Conservation (phyloP, 2,113 vertebrate species). For the Ceyx melanurus region DNA sequence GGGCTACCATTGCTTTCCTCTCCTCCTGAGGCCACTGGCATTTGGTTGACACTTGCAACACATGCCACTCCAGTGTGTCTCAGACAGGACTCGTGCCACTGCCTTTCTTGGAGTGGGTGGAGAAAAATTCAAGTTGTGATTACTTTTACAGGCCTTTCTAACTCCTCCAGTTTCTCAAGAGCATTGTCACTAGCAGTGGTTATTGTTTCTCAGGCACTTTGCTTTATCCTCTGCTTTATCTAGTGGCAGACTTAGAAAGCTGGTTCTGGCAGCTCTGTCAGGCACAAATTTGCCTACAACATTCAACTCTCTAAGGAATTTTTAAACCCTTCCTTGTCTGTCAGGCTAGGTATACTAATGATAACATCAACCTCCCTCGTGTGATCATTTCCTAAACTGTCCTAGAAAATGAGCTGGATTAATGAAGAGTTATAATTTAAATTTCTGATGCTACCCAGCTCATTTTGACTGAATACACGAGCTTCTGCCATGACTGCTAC, state of each 20-base stretch:
- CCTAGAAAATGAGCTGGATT: slow-evolving; percentile 56
- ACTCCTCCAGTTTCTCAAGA: neutral
- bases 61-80: rapidly evolving
- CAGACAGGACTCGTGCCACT: neutral
- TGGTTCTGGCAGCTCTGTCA: slow-evolving; percentile 23
- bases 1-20: neutral
- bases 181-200: neutral
- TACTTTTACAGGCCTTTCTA: neutral
- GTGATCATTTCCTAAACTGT: slow-evolving; percentile 59
- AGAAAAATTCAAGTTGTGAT: neutral
- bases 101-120: neutral
- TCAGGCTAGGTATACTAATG: slow-evolving; percentile 44
- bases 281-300: slow-evolving; percentile 43
- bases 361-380: slow-evolving; percentile 43
- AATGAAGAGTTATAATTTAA: slow-evolving; percentile 61
- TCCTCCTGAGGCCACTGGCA: neutral
- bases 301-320: slow-evolving; percentile 25
- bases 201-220: neutral
- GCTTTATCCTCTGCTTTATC: neutral
- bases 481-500: neutral
- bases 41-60: neutral
- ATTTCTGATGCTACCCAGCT: slow-evolving; percentile 9
- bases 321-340: slow-evolving; percentile 45
- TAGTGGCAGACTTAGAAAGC: neutral
- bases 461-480: slow-evolving; percentile 10